Conservation (phyloP, 2,113 vertebrate species). For the Euleptes europaea region DNA sequence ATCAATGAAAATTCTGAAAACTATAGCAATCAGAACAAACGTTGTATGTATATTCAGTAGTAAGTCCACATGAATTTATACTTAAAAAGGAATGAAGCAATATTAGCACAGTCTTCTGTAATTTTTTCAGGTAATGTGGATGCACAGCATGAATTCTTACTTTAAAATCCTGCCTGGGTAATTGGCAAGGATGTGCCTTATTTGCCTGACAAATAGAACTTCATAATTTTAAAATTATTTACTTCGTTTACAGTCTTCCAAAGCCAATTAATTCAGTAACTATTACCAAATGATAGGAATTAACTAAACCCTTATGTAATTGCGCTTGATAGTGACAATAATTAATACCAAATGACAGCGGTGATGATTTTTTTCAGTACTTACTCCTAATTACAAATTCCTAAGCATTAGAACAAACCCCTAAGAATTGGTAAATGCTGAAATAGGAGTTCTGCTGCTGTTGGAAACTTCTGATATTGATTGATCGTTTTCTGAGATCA, state of each 20-base stretch:
- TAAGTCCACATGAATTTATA: conserved; percentile 42
- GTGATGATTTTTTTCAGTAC: conserved; percentile 1
- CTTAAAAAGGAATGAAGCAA: conserved; percentile 34
- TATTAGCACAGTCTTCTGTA: conserved; percentile 39
- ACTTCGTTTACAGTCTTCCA: conserved; percentile 46
- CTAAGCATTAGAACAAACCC: conserved; percentile 19
- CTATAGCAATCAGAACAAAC: conserved; percentile 34
- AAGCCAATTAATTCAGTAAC: conserved; percentile 53
- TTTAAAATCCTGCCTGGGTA: conserved; percentile 59
- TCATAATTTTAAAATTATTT: conserved; percentile 61
- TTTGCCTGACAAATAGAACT: conserved; percentile 54
- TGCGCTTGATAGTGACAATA: conserved; percentile 41
- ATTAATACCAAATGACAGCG: conserved; percentile 31
- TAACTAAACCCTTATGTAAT: conserved; percentile 52
- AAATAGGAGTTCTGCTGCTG: neutral
- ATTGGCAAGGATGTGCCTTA: conserved; percentile 57
- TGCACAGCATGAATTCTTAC: conserved; percentile 60
- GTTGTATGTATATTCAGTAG: conserved; percentile 21
- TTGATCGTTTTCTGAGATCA: neutral
- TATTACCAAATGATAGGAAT: conserved; percentile 52
- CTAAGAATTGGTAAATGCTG: conserved; percentile 25
- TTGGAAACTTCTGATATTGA: neutral
- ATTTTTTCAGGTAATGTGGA: conserved; percentile 59
- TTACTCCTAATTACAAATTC: conserved; percentile 22
- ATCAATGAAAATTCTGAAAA: conserved; percentile 27